Evolutionary conservation across 2,797 vertebrate genomes (phyloP).

Genomic region (Malacoctenus gilli): DNA sequence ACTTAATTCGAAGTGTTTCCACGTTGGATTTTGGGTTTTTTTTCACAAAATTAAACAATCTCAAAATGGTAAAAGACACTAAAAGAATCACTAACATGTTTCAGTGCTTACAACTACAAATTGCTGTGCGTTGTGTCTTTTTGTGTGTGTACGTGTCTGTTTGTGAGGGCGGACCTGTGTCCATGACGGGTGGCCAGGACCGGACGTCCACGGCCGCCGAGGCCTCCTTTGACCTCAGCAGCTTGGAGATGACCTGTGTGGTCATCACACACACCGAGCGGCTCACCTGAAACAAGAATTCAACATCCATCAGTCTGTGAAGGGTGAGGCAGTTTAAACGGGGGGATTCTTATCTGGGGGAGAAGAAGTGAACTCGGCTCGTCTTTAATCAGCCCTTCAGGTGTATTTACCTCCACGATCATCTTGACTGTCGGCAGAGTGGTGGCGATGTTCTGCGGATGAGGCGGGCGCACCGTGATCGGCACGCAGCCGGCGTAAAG

Average conservation of each 20-base stretch:
- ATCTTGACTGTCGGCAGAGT: conserved; percentile 98
- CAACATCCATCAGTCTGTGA: too few relatives aligned
- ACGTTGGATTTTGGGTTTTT: too few relatives aligned
- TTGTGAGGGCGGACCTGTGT: conserved; percentile 85
- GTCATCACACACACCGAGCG: conserved; percentile 97
- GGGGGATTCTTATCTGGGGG: too few relatives aligned
- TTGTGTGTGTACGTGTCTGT: conserved; percentile 11
- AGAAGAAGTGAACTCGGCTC: too few relatives aligned
- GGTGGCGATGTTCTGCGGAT: conserved; percentile 97
- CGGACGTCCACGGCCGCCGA: conserved; percentile 91
- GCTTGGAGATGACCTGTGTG: conserved; percentile 91
- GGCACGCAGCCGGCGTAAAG: conserved; percentile 98
- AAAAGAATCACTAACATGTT: too few relatives aligned
- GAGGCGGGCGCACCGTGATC: conserved; percentile 95
- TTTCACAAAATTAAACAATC: too few relatives aligned
- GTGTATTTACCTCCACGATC: conserved; percentile 96
- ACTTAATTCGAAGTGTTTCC: too few relatives aligned
- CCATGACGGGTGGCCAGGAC: conserved; percentile 93
- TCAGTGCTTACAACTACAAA: too few relatives aligned
- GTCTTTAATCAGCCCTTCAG: too few relatives aligned
- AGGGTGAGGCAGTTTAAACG: too few relatives aligned
- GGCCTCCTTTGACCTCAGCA: conserved; percentile 93
- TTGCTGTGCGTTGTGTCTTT: conserved; percentile 8
- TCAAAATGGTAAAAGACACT: too few relatives aligned
- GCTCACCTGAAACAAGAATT: conserved; percentile 93